A percentile compares a stretch with the other conserved stretches of the same genome.
phyloP scores from a whole-genome alignment of 2,797 vertebrate genomes.

The Parambassis ranga region DNA sequence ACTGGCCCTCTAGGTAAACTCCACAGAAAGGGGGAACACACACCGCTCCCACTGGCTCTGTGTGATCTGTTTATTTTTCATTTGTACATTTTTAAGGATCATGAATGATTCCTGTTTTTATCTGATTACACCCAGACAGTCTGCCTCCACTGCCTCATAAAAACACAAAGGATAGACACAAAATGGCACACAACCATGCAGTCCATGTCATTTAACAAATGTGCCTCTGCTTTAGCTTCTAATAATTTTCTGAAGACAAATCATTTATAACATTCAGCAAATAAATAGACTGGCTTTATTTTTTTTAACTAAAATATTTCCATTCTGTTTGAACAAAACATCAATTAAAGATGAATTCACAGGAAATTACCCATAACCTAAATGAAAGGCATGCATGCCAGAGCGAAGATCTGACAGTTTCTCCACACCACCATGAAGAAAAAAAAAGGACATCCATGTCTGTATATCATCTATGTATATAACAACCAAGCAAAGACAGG shows the following conservation, averaged over 20 bases:
- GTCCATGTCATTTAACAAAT: constrained; percentile 69
- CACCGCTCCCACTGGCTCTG: constrained; percentile 67
- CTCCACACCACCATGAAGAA: constrained; percentile 61
- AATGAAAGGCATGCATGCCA: constrained; percentile 35
- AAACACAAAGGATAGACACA: constrained; percentile 63
- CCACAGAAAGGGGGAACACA: constrained; percentile 55
- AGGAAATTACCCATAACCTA: constrained; percentile 51
- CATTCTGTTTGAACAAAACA: constrained; percentile 47
- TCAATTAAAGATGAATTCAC: constrained; percentile 52
- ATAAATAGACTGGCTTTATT: constrained; percentile 37
- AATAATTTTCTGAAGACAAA: constrained; percentile 11
- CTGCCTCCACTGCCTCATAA: constrained; percentile 76
- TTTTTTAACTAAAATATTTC: constrained; percentile 43
- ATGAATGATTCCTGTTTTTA: constrained; percentile 79
- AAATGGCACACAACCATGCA: constrained; percentile 60
- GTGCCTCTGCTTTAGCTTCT: constrained; percentile 53
- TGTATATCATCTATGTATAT: constrained; percentile 60
- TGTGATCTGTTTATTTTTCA: constrained; percentile 75
- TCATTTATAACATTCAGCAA: constrained; percentile 42
- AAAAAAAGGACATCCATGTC: constrained; percentile 46
- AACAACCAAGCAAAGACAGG: constrained; percentile 54
- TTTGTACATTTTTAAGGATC: constrained; percentile 77
- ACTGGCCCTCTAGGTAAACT: constrained; percentile 73
- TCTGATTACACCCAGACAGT: constrained; percentile 81
- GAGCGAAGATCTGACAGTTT: constrained; percentile 60